Percentiles rank a stretch among this genome's conserved stretches.
Evolutionary conservation across 2,797 vertebrate genomes (phyloP).

Genomic region (Artibeus lituratus): DNA sequence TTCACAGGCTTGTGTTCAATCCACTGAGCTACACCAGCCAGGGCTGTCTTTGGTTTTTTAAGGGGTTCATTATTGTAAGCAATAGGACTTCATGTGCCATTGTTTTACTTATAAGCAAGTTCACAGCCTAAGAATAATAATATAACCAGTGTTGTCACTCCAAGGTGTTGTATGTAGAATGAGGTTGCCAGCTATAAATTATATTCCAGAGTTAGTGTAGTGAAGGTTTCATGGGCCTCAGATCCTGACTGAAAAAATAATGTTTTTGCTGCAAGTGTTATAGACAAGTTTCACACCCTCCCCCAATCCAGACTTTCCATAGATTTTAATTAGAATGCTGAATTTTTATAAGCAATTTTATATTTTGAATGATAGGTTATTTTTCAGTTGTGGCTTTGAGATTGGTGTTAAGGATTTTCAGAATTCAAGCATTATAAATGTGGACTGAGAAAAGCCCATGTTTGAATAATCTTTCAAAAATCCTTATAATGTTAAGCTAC

Average conservation of each 20-base stretch:
- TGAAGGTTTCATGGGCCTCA: neutral
- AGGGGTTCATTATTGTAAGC: neutral
- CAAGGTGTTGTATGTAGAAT: neutral
- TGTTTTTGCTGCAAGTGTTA: neutral
- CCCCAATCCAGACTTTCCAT: neutral
- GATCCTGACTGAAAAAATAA: neutral
- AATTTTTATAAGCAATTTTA: constrained; percentile 27
- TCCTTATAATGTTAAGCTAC: constrained; percentile 35
- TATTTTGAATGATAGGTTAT: constrained; percentile 33
- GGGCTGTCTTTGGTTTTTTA: neutral
- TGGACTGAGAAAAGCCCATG: neutral
- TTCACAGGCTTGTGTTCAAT: too few species aligned
- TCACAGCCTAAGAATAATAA: neutral
- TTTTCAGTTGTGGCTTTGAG: constrained; percentile 50
- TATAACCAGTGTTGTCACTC: neutral
- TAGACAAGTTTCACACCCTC: neutral
- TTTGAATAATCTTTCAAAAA: constrained; percentile 51
- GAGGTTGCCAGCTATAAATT: neutral
- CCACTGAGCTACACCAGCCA: too few species aligned
- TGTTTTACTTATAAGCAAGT: neutral
- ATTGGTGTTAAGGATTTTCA: constrained; percentile 5
- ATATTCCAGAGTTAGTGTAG: neutral
- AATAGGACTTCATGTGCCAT: neutral
- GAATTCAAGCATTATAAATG: constrained; percentile 25
- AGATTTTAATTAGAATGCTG: constrained; percentile 15